Percentiles rank a stretch among this genome's conserved stretches.
These are phyloP conservation scores for Andrena bucephala DNA, from an alignment of 2,888 invertebrate species.

Conservation along the genomic window DNA sequence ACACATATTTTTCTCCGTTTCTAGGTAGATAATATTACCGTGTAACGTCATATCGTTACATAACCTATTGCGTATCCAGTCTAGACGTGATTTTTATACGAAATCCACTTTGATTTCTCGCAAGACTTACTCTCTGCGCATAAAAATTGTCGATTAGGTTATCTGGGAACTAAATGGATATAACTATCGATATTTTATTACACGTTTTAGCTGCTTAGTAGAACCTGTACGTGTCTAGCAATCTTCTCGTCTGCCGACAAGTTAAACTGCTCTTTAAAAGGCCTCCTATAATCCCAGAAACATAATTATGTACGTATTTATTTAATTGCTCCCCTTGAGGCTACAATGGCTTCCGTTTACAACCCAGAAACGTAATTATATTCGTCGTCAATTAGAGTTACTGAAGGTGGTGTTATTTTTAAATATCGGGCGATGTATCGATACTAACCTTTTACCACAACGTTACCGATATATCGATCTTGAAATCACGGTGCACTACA, in stretches of 20 bases:
- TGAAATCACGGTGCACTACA: slow-evolving; percentile 55
- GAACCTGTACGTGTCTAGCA: neutral
- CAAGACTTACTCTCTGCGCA: neutral
- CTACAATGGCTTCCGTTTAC: no score
- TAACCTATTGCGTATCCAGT: slow-evolving; percentile 1
- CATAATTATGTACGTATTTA: neutral
- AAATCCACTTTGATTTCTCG: neutral
- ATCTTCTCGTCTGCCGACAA: neutral
- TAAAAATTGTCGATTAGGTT: neutral
- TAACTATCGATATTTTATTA: neutral
- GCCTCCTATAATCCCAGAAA: neutral
- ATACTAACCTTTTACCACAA: slow-evolving; percentile 34
- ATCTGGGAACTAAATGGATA: neutral
- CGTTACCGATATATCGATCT: slow-evolving; percentile 61
- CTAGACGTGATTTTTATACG: neutral
- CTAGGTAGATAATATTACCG: neutral
- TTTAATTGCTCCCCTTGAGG: no score
- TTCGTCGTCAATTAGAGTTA: neutral
- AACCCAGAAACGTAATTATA: neutral
- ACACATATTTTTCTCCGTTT: neutral
- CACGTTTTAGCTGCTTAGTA: neutral
- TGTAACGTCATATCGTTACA: neutral
- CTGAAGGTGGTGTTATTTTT: slow-evolving; percentile 16
- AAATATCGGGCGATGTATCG: slow-evolving; percentile 53
- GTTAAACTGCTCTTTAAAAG: neutral